Base-by-base conservation (phyloP, 2,888 invertebrate genomes). In the Zygothrica quintamaculata region DNA sequence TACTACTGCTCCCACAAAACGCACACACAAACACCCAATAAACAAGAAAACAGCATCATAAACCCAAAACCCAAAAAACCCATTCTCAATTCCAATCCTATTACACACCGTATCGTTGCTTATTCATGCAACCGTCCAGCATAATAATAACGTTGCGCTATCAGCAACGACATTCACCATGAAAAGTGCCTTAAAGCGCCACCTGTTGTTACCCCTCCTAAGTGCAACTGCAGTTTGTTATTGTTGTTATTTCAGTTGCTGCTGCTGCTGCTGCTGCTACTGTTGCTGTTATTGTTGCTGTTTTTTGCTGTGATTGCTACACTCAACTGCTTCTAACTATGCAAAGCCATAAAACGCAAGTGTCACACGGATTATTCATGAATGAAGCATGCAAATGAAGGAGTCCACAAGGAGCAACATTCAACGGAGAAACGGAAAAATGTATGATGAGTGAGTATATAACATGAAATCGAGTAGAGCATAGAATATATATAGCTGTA, bases 301-400 rank as follows among this genome's bases (percentile, higher is more conserved):
- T n/a, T n/a, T n/a, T n/a, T 22, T 22, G n/a, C 29, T 43, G 1
- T 37, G 29, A 48, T 26, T 26, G 37, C 55, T 18, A 31, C n/a
- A 5, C 9, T 8, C 39, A 33, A 40, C 25, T 26, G 16, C 50
- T 67, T 47, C 59, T 57, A 62, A 84, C 65, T 66, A 71, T 73
- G 81, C 87, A 82, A 75, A 69, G 81, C 82, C 82, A 87, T 84
- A 81, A 87, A 84, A 84, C 66, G 82, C 82, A 84, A 84, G 76
- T 87, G 82, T 78, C 76, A 65, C 85, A 61, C 52, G 69, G 81
- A 73, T 80, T 82, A 79, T 85, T 79, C 84, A 84, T 84, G 80
- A 70, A 58, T 59, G 58, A 52, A 62, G 78, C 65, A 84, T 79
- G 82, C 72, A 84, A 74, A 79, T 84, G 65, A 59, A 80, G 67